Evolutionary conservation across 37 sponge, comb jelly and placozoan species (phyloP), one percentile per base, ranked within the genome.

Genomic region (Eunapius fragilis): DNA sequence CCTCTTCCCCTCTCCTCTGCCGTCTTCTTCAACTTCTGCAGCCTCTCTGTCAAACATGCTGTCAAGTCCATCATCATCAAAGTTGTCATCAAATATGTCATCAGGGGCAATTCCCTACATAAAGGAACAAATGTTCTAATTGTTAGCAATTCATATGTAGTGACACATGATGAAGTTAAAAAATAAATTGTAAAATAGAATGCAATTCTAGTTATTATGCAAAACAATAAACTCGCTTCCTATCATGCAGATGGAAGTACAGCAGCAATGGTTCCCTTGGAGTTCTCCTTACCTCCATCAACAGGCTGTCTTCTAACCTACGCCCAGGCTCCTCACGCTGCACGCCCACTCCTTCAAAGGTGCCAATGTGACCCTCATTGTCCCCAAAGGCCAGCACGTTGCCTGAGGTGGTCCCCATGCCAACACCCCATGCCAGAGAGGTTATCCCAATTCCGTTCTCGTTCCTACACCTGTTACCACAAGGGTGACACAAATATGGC

Each of bases 371-470:
- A 25, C 92, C 92, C 67, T 84, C 85, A 4, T 37, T 84, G 73
- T 89, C 90, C 17, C 80, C 85, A 74, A 89, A 89, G 25, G 48
- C 23, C 48, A 89, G 76, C 9, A 27, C 37, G 19, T n/a, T 69
- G 19, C 82, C 82, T 2, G 73, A 72, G 67, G 67, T 49, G 49
- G 24, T 28, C 37, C 25, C 82, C 67, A n/a, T 76, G 38, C 35
- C 76, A 1, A 71, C 75, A 45, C 77, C 75, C 88, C 88, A 87
- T 82, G 77, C 88, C 88, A 87, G 48, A 35, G 88, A 78, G 23
- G 88, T 87, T 69, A 87, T 82, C 33, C 88, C 88, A 68, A 81
- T 87, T 12, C 78, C 26, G 69, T 68, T 69, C 82, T 87, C 88
- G 70, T 87, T 87, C 27, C 70, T 27, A 49, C 28, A 79, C n/a